Evolutionary conservation across 2,888 invertebrate species (phyloP), one percentile per base, ranked within the genome.

Genomic region (Drosophila conformis): DNA sequence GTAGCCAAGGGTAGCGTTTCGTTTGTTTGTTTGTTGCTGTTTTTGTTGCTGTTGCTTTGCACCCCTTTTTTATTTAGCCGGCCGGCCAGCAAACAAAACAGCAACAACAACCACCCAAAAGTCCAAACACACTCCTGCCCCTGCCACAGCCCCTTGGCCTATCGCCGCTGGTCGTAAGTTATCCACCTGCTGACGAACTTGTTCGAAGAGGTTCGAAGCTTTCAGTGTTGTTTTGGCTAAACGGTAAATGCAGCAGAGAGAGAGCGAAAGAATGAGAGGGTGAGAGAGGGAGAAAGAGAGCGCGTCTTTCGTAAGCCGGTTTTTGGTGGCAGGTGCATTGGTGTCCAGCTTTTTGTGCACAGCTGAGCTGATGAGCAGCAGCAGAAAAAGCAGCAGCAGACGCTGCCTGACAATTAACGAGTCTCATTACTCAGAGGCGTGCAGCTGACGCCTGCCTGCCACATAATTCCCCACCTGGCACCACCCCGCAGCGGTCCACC

Each of bases 191-290:
- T 65, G 71, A 60, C 78, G 81, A 78, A 78, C 78, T 77, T 82
- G 80, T 80, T 80, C 70, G 73, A 89, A 73, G 86, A 68, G 88
- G 85, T 90, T 90, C 77, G 90, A 86, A 73, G 86, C 86, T 88
- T 78, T 64, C 65, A 52, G 62, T 75, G 75, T 70, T 57, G 13
- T 40, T 75, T 78, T 25, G 25, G 25, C 25, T 56, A 70, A 75
- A n/a, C 80, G 73, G 76, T 82, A 86, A 85, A 82, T 58, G 67
- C 51, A 60, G 48, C 49, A 62, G 36, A 52, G 66, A 13, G 46
- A 33, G 42, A 56, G 51, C 13, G 8, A 56, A 36, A 27, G 57
- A 49, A 29, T n/a, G 46, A 40, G 33, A 13, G 15, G 5, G 49
- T 21, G 25, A 48, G 6, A 53, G 52, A 64, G 58, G 35, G 33